Evolutionary conservation across 92 coral and sea anemone genomes (phyloP).

Genomic region (Phenganax marumi): DNA sequence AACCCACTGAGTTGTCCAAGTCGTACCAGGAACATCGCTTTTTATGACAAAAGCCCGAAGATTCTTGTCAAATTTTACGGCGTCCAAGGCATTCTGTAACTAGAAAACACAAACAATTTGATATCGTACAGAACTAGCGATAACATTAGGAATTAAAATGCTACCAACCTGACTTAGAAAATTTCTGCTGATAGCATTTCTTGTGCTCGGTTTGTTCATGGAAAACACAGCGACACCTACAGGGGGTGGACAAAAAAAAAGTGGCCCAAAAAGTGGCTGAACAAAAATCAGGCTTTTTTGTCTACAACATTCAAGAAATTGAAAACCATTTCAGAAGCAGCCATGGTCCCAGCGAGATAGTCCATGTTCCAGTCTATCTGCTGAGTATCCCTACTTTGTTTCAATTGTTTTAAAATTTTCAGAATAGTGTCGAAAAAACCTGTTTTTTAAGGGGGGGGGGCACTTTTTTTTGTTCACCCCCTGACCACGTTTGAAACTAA

Average conservation of each 20-base stretch:
- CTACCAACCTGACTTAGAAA: conserved; percentile 67
- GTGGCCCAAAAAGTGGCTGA: not conserved
- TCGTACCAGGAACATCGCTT: conserved; percentile 86
- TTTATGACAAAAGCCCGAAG: conserved; percentile 79
- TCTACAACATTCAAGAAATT: too few relatives aligned
- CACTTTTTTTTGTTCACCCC: too few relatives aligned
- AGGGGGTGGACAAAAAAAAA: too few relatives aligned
- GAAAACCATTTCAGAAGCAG: too few relatives aligned
- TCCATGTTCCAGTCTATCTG: not conserved
- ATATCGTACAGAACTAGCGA: not conserved
- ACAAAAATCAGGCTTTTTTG: too few relatives aligned
- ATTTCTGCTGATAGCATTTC: conserved; percentile 83
- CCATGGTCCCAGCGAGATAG: not conserved
- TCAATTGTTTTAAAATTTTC: too few relatives aligned
- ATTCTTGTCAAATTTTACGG: conserved; percentile 90
- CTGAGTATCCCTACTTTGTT: too few relatives aligned
- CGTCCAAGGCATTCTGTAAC: conserved; percentile 83
- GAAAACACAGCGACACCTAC: conserved; percentile 86
- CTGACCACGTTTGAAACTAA: too few relatives aligned
- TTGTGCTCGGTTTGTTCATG: conserved; percentile 88
- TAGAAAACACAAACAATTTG: conserved; percentile 17
- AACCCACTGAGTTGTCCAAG: too few relatives aligned
- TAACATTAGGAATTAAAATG: not conserved
- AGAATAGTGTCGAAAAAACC: not conserved
- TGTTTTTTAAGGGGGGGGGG: not conserved